Percentiles rank a stretch among this genome's conserved stretches.
Conservation (phyloP, 2,888 invertebrate genomes). For the Phortica magna region DNA sequence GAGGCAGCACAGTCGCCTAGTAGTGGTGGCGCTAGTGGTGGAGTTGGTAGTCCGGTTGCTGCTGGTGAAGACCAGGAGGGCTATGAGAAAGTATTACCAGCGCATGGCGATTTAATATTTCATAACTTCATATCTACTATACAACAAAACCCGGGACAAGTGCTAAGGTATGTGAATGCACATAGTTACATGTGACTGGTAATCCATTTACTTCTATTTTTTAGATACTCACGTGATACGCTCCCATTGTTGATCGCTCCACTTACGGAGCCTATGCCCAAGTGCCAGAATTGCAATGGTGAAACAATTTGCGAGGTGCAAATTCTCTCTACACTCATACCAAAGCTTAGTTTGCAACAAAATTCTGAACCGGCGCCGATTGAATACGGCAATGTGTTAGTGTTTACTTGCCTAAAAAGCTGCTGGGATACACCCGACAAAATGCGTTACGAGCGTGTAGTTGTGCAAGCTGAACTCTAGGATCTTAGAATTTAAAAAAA, state of each 20-base stretch:
- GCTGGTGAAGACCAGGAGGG: slow-evolving; percentile 80
- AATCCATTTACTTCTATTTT: slow-evolving; percentile 15
- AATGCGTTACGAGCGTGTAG: slow-evolving; percentile 84
- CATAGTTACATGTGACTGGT: neutral
- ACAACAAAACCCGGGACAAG: slow-evolving; percentile 88
- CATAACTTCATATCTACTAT: slow-evolving; percentile 87
- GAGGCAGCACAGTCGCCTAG: slow-evolving; percentile 73
- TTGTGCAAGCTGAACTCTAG: slow-evolving; percentile 86
- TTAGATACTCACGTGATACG: slow-evolving; percentile 87
- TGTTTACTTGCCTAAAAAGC: slow-evolving; percentile 90
- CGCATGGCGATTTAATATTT: slow-evolving; percentile 90
- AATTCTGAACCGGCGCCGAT: slow-evolving; percentile 80
- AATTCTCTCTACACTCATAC: slow-evolving; percentile 88
- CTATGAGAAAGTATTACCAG: slow-evolving; percentile 88
- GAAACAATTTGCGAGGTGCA: slow-evolving; percentile 89
- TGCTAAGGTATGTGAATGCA: slow-evolving; percentile 83
- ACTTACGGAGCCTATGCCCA: slow-evolving; percentile 79
- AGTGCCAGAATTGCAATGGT: slow-evolving; percentile 85
- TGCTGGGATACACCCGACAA: slow-evolving; percentile 88
- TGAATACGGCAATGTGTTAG: slow-evolving; percentile 92
- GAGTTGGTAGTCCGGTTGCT: slow-evolving; percentile 46
- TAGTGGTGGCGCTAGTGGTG: slow-evolving; percentile 49
- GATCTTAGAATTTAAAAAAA: neutral
- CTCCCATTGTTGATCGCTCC: slow-evolving; percentile 85
- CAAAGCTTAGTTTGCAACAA: slow-evolving; percentile 82